Percentiles rank a stretch among this genome's conserved stretches.
phyloP scores from a whole-genome alignment of 1,140 invertebrate species.

The Aphelenchoides besseyi region DNA sequence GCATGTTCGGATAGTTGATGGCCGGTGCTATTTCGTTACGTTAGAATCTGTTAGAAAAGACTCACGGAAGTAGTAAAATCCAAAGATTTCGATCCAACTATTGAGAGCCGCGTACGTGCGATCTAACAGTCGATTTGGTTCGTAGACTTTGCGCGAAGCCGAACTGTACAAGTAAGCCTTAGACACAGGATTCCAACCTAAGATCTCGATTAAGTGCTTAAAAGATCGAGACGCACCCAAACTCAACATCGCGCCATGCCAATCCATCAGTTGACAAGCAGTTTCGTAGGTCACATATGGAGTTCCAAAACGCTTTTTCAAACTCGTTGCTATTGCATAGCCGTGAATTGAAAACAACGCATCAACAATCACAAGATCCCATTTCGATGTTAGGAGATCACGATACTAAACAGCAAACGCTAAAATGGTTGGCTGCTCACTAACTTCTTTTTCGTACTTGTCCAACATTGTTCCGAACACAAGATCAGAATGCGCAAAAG shows the following conservation, averaged over 20 bases:
- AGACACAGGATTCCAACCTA: slow-evolving; percentile 12
- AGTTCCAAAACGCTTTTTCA: background rate
- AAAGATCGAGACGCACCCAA: background rate
- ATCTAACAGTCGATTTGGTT: background rate
- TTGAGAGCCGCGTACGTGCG: background rate
- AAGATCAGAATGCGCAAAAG: slow-evolving; percentile 3
- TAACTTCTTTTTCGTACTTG: background rate
- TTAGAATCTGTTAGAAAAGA: background rate
- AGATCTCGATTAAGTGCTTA: background rate
- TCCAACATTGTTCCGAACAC: background rate
- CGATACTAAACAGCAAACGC: background rate
- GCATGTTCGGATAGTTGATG: background rate
- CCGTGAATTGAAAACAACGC: slow-evolving; percentile 2
- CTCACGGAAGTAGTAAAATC: background rate
- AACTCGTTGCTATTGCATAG: background rate
- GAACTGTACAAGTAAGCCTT: background rate
- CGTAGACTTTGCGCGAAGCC: background rate
- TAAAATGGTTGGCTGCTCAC: background rate
- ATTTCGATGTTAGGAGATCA: background rate
- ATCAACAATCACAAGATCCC: slow-evolving; percentile 14
- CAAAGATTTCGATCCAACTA: background rate
- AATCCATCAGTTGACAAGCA: background rate
- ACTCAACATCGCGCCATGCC: background rate
- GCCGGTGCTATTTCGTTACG: background rate
- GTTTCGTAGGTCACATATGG: slow-evolving; percentile 6